Conservation (phyloP, 2,797 vertebrate species). For the Trematomus bernacchii region DNA sequence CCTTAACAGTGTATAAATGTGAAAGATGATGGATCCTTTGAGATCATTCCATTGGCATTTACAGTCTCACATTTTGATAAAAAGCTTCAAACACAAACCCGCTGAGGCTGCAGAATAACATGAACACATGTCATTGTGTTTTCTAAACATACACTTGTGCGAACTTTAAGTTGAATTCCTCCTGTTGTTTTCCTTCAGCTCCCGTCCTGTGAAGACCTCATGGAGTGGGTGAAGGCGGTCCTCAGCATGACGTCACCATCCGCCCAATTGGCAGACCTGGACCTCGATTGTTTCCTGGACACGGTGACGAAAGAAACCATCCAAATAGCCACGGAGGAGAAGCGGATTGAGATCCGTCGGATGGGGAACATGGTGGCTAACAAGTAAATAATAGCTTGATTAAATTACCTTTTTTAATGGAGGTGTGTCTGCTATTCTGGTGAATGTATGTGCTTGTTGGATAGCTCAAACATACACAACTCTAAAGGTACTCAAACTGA, state of each 20-base stretch:
- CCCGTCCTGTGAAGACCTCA: slow-evolving; percentile 36
- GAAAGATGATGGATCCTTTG: slow-evolving; percentile 32
- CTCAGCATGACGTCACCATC: slow-evolving; percentile 32
- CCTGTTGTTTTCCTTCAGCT: slow-evolving; percentile 54
- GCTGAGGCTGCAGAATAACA: background rate
- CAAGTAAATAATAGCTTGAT: slow-evolving; percentile 35
- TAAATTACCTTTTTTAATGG: too few relatives aligned
- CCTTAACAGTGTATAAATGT: slow-evolving; percentile 1
- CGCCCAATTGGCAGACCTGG: background rate
- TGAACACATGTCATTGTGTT: background rate
- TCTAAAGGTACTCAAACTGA: background rate
- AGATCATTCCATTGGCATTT: slow-evolving; percentile 36
- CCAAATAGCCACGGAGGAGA: slow-evolving; percentile 35
- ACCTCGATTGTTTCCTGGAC: slow-evolving; percentile 57
- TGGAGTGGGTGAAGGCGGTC: slow-evolving; percentile 46
- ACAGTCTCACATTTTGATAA: slow-evolving; percentile 8
- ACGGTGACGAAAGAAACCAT: slow-evolving; percentile 49
- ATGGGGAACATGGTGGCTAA: slow-evolving; percentile 39
- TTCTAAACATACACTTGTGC: background rate
- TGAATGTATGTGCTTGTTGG: background rate
- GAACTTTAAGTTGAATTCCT: background rate
- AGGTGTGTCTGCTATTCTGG: background rate
- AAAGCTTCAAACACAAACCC: slow-evolving; percentile 15
- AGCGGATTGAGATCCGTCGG: slow-evolving; percentile 31
- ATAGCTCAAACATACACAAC: background rate